Base-by-base conservation (phyloP, 2,113 vertebrate species). In the Helogale parvula region DNA sequence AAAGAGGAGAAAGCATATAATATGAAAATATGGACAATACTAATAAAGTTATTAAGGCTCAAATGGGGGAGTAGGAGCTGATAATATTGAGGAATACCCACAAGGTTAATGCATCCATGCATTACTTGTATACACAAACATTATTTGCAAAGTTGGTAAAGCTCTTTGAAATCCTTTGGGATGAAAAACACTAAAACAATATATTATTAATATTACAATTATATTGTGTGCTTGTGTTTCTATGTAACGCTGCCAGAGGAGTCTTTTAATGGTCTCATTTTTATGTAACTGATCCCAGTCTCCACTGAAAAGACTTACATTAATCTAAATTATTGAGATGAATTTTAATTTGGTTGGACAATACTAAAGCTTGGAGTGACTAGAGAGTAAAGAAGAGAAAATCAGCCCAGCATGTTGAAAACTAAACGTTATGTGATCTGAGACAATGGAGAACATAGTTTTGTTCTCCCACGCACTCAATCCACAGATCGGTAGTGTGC, bases 161-260 rank as follows among this genome's bases (percentile, higher is more conserved):
- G 92, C 87, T 97, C 84, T 97, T 82, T 97, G 60, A 93, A 97
- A 88, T 21, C 94, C 97, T 90, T 79, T 79, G 96, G 87, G 96
- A 96, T 88, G 23, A 92, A 94, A 95, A 31, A 21, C 57, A 84
- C 57, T 82, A 95, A 95, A 90, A 92, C 25, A 97, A 96, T 97
- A 88, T 93, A 97, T 98, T 98, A 97, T 98, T 98, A 90, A 97
- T 97, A 89, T 89, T 85, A 94, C 54, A 84, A 69, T 89, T 85
- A 72, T 84, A 93, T 41, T 88, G 25, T 88, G 45, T 13, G 17
- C 84, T 72, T 82, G 3, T 68, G 27, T 96, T 96, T 95, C 84
- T 86, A 77, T 84, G 88, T 85, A 83, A 88, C 68, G 66, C 74
- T 97, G 66, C 90, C 92, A 90, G 23, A 84, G 29, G 66, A 96